Percentiles rank a stretch among this genome's conserved stretches.
Conservation (phyloP, 2,797 vertebrate species). For the Antrozous pallidus region DNA sequence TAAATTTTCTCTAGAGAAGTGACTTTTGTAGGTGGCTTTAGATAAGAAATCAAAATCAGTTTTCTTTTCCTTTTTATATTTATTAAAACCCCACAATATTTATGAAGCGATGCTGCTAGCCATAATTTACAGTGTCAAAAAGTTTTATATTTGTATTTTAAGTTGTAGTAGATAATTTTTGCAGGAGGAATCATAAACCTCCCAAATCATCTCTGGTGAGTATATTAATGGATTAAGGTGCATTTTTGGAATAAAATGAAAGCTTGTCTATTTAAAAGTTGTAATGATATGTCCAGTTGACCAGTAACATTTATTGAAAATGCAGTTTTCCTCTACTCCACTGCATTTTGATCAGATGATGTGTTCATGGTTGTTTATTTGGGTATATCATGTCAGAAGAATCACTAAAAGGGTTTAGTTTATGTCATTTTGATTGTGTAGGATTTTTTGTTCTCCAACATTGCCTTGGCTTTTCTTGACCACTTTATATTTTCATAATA, state of each 20-base stretch:
- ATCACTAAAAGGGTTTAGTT: too few species aligned
- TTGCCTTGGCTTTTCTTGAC: neutral
- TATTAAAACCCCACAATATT: neutral
- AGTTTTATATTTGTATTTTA: constrained; percentile 35
- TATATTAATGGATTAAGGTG: neutral
- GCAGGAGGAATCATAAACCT: neutral
- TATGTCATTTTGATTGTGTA: neutral
- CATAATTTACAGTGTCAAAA: neutral
- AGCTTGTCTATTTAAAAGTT: neutral
- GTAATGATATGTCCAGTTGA: neutral
- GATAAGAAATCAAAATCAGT: neutral
- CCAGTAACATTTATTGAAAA: neutral
- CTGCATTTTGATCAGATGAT: neutral
- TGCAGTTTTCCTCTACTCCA: too few species aligned
- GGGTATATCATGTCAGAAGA: too few species aligned
- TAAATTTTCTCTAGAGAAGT: neutral
- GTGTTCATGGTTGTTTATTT: neutral
- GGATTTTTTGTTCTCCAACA: neutral
- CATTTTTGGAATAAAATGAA: constrained; percentile 12
- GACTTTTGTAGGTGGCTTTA: neutral
- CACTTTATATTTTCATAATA: neutral
- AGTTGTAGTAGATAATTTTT: neutral
- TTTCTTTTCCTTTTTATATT: neutral
- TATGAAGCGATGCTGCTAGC: neutral
- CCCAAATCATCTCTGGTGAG: neutral